phyloP scores from a whole-genome alignment of 1,140 invertebrate genomes.

The Mactra quadrangularis region DNA sequence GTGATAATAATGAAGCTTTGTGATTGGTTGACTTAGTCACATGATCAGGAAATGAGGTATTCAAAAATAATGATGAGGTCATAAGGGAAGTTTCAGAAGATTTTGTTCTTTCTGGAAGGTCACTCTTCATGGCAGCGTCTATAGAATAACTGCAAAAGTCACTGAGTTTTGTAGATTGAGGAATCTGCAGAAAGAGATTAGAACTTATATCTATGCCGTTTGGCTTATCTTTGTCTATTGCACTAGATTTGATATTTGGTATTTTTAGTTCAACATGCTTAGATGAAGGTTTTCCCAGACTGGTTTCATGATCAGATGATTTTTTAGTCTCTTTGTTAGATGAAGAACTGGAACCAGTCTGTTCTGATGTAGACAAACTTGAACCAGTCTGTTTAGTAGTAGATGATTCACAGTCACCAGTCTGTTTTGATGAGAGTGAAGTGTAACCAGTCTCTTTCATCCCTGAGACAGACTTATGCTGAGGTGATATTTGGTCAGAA shows the following conservation, averaged over 20 bases:
- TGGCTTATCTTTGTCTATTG: conserved; percentile 52
- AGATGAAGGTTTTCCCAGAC: conserved; percentile 9
- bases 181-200: conserved; percentile 70
- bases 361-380: not conserved
- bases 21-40: conserved; percentile 53
- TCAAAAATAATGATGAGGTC: conserved; percentile 54
- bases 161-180: conserved; percentile 67
- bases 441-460: not conserved
- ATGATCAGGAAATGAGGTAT: conserved; percentile 59
- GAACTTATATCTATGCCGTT: conserved; percentile 26
- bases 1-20: conserved; percentile 26
- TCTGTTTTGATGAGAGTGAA: not conserved
- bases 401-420: conserved; percentile 3
- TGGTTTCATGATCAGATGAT: not conserved
- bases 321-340: not conserved
- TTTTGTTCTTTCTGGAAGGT: not conserved
- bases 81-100: conserved; percentile 20
- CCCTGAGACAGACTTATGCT: conserved; percentile 41
- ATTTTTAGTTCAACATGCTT: conserved; percentile 53
- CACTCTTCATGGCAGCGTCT: conserved; percentile 38
- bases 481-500: conserved; percentile 45
- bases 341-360: not conserved
- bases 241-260: conserved; percentile 58
- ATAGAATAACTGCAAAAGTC: conserved; percentile 66
- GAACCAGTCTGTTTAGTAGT: not conserved